Conservation (phyloP, 1,140 invertebrate species). For the Drosophila sechellia region DNA sequence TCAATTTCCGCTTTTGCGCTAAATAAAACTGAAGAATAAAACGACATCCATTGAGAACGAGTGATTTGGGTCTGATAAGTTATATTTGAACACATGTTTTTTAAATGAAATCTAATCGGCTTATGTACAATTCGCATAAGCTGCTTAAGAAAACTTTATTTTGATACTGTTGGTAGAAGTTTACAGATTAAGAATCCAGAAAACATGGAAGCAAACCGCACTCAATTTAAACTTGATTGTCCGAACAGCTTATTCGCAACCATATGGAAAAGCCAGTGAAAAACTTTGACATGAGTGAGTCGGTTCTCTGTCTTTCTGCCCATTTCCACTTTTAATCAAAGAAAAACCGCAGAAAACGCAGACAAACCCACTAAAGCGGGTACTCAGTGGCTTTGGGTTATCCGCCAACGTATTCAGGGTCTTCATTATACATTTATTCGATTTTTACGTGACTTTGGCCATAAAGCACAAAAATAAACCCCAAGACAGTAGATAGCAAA, state of each 20-base stretch:
- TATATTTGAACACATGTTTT: slow-evolving; percentile 12
- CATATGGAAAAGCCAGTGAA: slow-evolving; percentile 28
- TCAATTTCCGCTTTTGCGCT: slow-evolving; percentile 42
- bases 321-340: not conserved
- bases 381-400: slow-evolving; percentile 48
- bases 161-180: slow-evolving; percentile 18
- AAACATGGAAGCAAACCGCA: slow-evolving; percentile 15
- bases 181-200: not conserved
- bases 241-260: slow-evolving; percentile 23
- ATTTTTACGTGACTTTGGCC: slow-evolving; percentile 75
- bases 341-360: slow-evolving; percentile 25
- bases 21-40: slow-evolving; percentile 28
- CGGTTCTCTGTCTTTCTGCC: not conserved
- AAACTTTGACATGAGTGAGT: slow-evolving; percentile 28
- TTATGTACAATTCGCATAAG: slow-evolving; percentile 9
- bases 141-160: slow-evolving; percentile 6
- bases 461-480: slow-evolving; percentile 74
- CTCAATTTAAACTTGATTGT: slow-evolving; percentile 30
- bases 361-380: slow-evolving; percentile 16
- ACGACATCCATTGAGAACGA: slow-evolving; percentile 17
- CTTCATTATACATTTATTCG: slow-evolving; percentile 78
- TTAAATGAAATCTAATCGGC: slow-evolving; percentile 21
- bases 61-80: slow-evolving; percentile 49
- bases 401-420: slow-evolving; percentile 16
- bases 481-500: slow-evolving; percentile 36